Conservation (phyloP, 2,888 invertebrate genomes). For the Agrotis ipsilon region DNA sequence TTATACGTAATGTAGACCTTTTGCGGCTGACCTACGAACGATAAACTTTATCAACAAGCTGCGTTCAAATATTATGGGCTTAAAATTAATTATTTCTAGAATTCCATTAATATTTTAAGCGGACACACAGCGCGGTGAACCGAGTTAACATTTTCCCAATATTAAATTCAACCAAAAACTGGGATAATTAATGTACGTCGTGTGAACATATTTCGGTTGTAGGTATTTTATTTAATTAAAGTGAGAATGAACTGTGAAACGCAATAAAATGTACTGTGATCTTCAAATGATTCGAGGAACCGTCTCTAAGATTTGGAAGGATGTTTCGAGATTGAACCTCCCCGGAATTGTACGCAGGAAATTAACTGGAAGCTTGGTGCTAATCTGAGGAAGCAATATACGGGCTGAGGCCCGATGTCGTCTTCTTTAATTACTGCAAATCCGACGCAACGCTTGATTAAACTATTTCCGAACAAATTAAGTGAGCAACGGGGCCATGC, state of each 20-base stretch:
- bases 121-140: constrained; percentile 26
- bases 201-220: constrained; percentile 2
- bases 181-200: constrained; percentile 3
- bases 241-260: constrained; percentile 7
- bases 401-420: constrained; percentile 71
- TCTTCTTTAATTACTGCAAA: constrained; percentile 83
- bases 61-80: constrained; percentile 29
- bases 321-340: constrained; percentile 71
- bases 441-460: constrained; percentile 78
- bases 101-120: constrained; percentile 50
- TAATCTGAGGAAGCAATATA: constrained; percentile 85
- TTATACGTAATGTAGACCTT: constrained; percentile 7
- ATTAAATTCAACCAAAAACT: constrained; percentile 23
- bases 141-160: constrained; percentile 16
- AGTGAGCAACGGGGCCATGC: constrained; percentile 64
- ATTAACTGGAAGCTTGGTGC: constrained; percentile 81
- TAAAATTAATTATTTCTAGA: constrained; percentile 54
- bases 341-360: constrained; percentile 79
- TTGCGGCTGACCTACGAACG: constrained; percentile 16
- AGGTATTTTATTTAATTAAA: constrained; percentile 18
- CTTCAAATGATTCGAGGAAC: constrained; percentile 21
- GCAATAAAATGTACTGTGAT: constrained; percentile 23
- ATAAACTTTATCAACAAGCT: constrained; percentile 41
- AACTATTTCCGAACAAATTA: constrained; percentile 80
- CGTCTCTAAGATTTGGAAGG: constrained; percentile 61